Evolutionary conservation across 1,140 invertebrate genomes (phyloP).

Genomic region (Habropoda laboriosa): DNA sequence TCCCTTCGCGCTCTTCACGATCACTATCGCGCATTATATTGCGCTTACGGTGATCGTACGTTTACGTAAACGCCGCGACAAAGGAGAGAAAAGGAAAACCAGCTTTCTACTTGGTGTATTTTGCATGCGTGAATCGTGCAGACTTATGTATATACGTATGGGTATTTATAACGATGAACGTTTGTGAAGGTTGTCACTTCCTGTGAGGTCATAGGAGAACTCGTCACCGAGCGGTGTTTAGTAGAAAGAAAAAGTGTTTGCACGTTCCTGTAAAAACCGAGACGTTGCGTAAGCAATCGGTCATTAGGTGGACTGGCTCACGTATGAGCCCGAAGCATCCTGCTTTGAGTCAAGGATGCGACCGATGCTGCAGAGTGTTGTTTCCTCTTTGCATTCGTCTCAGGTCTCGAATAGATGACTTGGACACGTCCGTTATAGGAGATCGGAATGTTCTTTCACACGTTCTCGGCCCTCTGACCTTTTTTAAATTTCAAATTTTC

Average conservation of each 20-base stretch:
- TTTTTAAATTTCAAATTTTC: background rate
- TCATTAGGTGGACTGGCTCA: constrained; percentile 34
- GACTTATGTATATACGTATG: background rate
- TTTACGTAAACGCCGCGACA: constrained; percentile 21
- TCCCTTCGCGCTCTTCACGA: constrained; percentile 49
- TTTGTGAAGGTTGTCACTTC: constrained; percentile 60
- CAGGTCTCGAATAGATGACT: background rate
- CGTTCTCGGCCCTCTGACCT: too few relatives aligned
- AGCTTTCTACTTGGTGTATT: constrained; percentile 6
- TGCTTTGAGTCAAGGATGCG: constrained; percentile 62
- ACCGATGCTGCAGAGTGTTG: constrained; percentile 21
- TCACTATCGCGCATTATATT: constrained; percentile 52
- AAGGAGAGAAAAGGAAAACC: background rate
- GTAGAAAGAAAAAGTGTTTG: constrained; percentile 7
- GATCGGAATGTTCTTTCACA: too few relatives aligned
- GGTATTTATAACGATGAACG: constrained; percentile 69
- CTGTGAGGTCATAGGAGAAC: constrained; percentile 62
- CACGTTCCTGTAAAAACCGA: constrained; percentile 28
- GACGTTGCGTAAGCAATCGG: constrained; percentile 50
- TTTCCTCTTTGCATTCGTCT: background rate
- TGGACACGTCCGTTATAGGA: too few relatives aligned
- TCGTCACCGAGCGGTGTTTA: background rate
- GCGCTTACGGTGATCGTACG: constrained; percentile 24
- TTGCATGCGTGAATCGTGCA: background rate
- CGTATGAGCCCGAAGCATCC: constrained; percentile 23